These are phyloP conservation scores for Desmodus rotundus DNA, from an alignment of 2,113 vertebrate genomes.

Conservation along the genomic window DNA sequence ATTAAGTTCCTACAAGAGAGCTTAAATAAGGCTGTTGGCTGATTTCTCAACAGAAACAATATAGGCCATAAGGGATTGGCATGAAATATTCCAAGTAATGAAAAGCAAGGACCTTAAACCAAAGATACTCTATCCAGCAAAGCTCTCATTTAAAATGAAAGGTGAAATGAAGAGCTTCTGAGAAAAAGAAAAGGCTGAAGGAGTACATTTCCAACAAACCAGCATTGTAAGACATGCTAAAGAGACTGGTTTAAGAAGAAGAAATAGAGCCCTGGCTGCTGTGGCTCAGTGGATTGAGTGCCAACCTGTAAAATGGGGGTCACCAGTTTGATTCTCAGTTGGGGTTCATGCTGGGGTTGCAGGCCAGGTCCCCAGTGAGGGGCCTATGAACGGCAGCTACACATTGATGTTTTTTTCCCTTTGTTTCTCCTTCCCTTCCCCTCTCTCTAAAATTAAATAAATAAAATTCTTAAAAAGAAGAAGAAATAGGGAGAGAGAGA, in stretches of 20 bases:
- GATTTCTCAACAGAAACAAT: background rate
- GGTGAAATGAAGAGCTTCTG: background rate
- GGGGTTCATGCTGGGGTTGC: too few relatives aligned
- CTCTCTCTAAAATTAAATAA: too few relatives aligned
- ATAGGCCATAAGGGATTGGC: background rate
- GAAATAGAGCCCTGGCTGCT: background rate
- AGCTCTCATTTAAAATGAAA: background rate
- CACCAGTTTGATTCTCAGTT: too few relatives aligned
- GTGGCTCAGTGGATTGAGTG: too few relatives aligned
- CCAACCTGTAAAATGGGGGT: too few relatives aligned
- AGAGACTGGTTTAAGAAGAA: background rate
- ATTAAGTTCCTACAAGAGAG: background rate
- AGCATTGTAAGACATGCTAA: background rate
- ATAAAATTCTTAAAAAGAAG: too few relatives aligned
- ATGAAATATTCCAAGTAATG: background rate
- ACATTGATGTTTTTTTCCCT: too few relatives aligned
- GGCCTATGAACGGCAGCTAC: too few relatives aligned
- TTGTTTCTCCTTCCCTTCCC: too few relatives aligned
- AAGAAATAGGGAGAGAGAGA: background rate
- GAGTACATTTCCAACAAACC: background rate
- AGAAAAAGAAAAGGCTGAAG: background rate
- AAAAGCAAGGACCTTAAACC: background rate
- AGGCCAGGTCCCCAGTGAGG: too few relatives aligned
- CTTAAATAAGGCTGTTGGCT: background rate
- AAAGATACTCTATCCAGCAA: background rate